Conservation (phyloP, 2,797 vertebrate genomes). For the Gouania willdenowi region DNA sequence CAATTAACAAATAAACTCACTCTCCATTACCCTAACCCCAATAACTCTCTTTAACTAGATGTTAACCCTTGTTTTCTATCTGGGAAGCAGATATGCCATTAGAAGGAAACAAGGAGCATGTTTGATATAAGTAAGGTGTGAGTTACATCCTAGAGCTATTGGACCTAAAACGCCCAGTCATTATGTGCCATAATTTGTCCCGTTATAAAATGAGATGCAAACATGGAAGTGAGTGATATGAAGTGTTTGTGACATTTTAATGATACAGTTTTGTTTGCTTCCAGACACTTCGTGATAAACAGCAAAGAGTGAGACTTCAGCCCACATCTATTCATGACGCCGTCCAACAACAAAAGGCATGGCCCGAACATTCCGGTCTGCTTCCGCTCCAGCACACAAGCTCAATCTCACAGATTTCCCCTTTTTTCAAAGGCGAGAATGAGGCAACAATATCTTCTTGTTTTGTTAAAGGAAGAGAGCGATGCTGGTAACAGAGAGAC, state of each 20-base stretch:
- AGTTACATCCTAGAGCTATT: too few species aligned
- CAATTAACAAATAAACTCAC: too few species aligned
- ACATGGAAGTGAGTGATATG: constrained; percentile 18
- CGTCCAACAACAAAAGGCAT: constrained; percentile 52
- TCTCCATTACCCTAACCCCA: too few species aligned
- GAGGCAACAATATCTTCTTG: constrained; percentile 65
- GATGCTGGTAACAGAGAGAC: constrained; percentile 17
- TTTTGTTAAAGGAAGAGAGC: constrained; percentile 30
- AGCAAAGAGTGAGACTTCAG: constrained; percentile 25
- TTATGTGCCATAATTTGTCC: too few species aligned
- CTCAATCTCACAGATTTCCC: constrained; percentile 60
- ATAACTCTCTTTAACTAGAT: too few species aligned
- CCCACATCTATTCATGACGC: constrained; percentile 40
- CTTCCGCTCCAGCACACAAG: constrained; percentile 69
- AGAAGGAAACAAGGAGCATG: too few species aligned
- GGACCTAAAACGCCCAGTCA: too few species aligned
- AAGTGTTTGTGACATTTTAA: constrained; percentile 11
- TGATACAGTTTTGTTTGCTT: constrained; percentile 47
- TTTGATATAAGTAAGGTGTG: too few species aligned
- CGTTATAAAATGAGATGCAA: too few species aligned
- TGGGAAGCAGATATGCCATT: too few species aligned
- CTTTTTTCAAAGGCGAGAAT: constrained; percentile 42
- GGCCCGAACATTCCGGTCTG: constrained; percentile 58
- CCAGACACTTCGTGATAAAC: constrained; percentile 43
- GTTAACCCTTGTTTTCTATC: too few species aligned